Evolutionary conservation across 2,888 invertebrate species (phyloP).

Genomic region (Thera britannica): DNA sequence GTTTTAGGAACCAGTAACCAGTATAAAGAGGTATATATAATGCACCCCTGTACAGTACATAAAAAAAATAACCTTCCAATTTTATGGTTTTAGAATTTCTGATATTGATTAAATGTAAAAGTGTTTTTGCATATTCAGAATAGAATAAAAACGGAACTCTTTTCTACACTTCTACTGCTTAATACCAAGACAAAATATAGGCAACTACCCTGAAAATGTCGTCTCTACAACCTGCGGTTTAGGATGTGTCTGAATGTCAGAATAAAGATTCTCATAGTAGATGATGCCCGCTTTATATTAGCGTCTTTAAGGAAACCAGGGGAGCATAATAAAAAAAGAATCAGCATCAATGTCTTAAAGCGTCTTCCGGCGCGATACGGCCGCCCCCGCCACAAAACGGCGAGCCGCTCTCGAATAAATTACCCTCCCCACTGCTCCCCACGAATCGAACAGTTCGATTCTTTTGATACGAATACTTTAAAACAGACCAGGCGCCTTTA

Average conservation of each 20-base stretch:
- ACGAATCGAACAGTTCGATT: slow-evolving; percentile 81
- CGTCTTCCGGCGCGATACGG: slow-evolving; percentile 76
- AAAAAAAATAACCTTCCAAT: too few relatives aligned
- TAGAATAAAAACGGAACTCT: too few relatives aligned
- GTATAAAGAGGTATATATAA: too few relatives aligned
- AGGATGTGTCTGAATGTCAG: neutral
- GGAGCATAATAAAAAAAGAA: slow-evolving; percentile 84
- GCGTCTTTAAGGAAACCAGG: slow-evolving; percentile 82
- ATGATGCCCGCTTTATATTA: slow-evolving; percentile 81
- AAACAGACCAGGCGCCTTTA: slow-evolving; percentile 73
- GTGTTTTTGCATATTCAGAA: too few relatives aligned
- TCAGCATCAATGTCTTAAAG: slow-evolving; percentile 84
- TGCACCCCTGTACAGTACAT: too few relatives aligned
- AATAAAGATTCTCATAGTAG: neutral
- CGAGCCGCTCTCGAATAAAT: slow-evolving; percentile 84
- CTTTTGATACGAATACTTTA: slow-evolving; percentile 79
- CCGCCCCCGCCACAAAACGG: slow-evolving; percentile 81
- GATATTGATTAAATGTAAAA: too few relatives aligned
- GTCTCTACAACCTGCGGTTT: neutral
- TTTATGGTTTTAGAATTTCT: too few relatives aligned
- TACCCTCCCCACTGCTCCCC: slow-evolving; percentile 77
- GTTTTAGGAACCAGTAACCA: too few relatives aligned
- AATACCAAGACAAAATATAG: too few relatives aligned
- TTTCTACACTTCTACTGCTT: too few relatives aligned
- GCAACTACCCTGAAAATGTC: too few relatives aligned